Conservation (phyloP, 2,888 invertebrate genomes). For the Embidobia sp. region DNA sequence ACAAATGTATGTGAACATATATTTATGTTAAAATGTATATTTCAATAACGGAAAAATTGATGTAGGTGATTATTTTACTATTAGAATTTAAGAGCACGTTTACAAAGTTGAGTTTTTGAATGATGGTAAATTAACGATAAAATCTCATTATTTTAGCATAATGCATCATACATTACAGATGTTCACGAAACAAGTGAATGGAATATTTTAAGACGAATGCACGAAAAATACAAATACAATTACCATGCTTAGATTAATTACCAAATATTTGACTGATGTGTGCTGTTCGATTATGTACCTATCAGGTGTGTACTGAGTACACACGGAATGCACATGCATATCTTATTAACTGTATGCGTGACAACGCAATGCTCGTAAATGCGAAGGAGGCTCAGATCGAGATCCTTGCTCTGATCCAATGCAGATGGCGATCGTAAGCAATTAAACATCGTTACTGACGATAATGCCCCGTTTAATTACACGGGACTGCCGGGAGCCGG, state of each 20-base stretch:
- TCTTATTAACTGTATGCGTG: slow-evolving; percentile 54
- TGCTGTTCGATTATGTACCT: slow-evolving; percentile 44
- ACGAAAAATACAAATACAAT: slow-evolving; percentile 11
- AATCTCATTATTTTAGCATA: too few relatives aligned
- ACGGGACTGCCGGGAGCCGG: slow-evolving; percentile 62
- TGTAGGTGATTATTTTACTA: too few relatives aligned
- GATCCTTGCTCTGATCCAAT: slow-evolving; percentile 68
- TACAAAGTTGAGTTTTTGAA: too few relatives aligned
- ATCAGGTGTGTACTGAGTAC: slow-evolving; percentile 40
- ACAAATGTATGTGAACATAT: too few relatives aligned
- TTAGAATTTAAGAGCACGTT: too few relatives aligned
- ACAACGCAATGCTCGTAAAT: slow-evolving; percentile 53
- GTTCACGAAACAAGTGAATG: too few relatives aligned
- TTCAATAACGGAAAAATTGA: too few relatives aligned
- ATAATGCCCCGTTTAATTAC: slow-evolving; percentile 72
- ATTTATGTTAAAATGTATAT: too few relatives aligned
- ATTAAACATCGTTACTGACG: slow-evolving; percentile 71
- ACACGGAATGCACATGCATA: slow-evolving; percentile 33
- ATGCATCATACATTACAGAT: too few relatives aligned
- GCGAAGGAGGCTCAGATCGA: slow-evolving; percentile 60
- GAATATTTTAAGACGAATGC: not conserved
- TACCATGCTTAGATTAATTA: not conserved
- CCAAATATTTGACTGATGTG: slow-evolving; percentile 41
- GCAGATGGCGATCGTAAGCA: slow-evolving; percentile 68
- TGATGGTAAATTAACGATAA: too few relatives aligned